Percentiles rank a stretch among this genome's conserved stretches.
These are phyloP conservation scores for Olivierus martensii DNA, from an alignment of 1,140 invertebrate species.

Conservation along the genomic window DNA sequence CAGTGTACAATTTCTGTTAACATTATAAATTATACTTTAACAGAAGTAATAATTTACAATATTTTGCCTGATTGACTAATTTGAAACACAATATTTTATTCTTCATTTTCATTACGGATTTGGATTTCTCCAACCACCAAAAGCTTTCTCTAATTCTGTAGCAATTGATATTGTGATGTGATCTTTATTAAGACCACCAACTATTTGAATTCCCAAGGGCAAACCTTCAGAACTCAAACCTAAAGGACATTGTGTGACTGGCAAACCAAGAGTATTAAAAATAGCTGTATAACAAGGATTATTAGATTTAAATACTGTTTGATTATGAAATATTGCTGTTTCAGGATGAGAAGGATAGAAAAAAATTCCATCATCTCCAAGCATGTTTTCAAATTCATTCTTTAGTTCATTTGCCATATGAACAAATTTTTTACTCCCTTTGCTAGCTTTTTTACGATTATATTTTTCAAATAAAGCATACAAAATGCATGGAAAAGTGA, in stretches of 20 bases:
- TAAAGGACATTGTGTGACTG: slow-evolving; percentile 72
- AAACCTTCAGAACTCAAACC: slow-evolving; percentile 69
- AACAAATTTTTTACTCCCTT: background rate
- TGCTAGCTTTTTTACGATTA: too few species aligned
- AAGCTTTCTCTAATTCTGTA: slow-evolving; percentile 59
- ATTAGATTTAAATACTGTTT: slow-evolving; percentile 58
- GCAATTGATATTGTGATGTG: slow-evolving; percentile 66
- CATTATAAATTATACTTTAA: too few species aligned
- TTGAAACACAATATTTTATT: too few species aligned
- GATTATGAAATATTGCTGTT: slow-evolving; percentile 71
- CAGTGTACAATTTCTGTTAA: too few species aligned
- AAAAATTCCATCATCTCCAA: slow-evolving; percentile 54
- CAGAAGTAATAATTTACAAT: too few species aligned
- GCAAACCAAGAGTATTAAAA: slow-evolving; percentile 72
- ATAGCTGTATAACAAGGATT: slow-evolving; percentile 82
- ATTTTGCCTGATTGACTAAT: too few species aligned
- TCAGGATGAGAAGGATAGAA: slow-evolving; percentile 69
- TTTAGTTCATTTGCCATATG: slow-evolving; percentile 22
- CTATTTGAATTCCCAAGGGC: slow-evolving; percentile 63
- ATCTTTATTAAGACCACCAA: slow-evolving; percentile 61
- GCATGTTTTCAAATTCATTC: slow-evolving; percentile 30
- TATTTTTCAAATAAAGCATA: slow-evolving; percentile 55
- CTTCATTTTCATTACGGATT: too few species aligned
- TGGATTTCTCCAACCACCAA: too few species aligned
- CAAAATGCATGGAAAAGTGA: slow-evolving; percentile 69